phyloP scores from a whole-genome alignment of 2,113 vertebrate species.

The Menura novaehollandiae region DNA sequence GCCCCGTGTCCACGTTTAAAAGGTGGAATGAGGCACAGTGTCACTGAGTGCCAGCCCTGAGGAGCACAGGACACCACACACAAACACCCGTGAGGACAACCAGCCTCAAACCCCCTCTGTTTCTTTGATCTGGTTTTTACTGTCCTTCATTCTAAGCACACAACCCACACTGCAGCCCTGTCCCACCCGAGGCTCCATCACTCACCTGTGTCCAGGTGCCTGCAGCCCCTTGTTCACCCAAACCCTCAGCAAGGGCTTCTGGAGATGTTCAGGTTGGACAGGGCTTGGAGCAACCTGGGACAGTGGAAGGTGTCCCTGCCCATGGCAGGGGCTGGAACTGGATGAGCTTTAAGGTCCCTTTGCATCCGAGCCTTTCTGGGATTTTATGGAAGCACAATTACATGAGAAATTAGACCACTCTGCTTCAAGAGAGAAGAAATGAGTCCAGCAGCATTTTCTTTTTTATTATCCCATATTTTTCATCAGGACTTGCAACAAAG shows the following conservation, averaged over 20 bases:
- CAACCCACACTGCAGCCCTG: accelerated
- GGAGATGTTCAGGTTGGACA: background rate
- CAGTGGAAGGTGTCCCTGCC: background rate
- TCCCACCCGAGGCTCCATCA: background rate
- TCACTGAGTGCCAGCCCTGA: background rate
- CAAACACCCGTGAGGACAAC: accelerated
- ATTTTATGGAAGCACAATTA: background rate
- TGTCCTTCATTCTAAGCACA: accelerated
- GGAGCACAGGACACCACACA: accelerated
- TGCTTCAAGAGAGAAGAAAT: no score
- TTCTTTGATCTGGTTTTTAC: no score
- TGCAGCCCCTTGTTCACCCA: background rate
- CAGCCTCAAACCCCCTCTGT: background rate
- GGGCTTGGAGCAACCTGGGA: no score
- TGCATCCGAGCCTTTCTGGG: accelerated
- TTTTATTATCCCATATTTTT: background rate
- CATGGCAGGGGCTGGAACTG: accelerated
- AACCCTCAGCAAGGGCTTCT: accelerated
- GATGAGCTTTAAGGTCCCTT: background rate
- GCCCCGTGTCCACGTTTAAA: background rate
- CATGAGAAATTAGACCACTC: background rate
- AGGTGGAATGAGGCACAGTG: background rate
- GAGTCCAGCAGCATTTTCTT: background rate
- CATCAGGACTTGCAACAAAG: background rate
- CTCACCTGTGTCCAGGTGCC: background rate